Base-by-base conservation (phyloP, 1,140 invertebrate species). In the Diabrotica undecimpunctata region DNA sequence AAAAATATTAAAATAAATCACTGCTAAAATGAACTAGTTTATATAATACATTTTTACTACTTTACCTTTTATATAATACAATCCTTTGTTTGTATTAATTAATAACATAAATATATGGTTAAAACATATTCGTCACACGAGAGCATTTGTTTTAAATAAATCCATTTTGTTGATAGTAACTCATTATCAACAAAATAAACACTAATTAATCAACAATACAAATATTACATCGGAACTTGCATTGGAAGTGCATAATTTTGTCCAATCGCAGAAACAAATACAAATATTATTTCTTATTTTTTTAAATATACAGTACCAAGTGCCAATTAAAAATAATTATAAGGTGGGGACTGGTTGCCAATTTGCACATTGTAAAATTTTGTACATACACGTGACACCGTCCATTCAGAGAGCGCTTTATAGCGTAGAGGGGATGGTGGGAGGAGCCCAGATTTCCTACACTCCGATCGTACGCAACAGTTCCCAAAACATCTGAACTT, bases 291-390 rank as follows among this genome's bases (percentile, higher is more conserved):
- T 46, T 46, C 41, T 46, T 46, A 46, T n/a, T 46, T 46, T 25
- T 46, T 8, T n/a, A 57, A 57, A 57, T 36, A 57, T 11, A 38
- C 55, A 57, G 55, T 46, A 46, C 55, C 35, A 61, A 61, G 59
- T 61, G 46, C n/a, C 59, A 41, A 61, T 61, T 61, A 61, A 62
- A 59, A 64, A 57, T 64, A 64, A 64, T 64, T 64, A 64, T 39
- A 57, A 55, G 62, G 62, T 64, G 62, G 62, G 62, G 55, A 64
- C 55, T n/a, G 8, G 46, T 58, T 54, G 8, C 58, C 67, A 69
- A 62, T 72, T 72, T 67, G 71, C 71, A 74, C 73, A 64, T 74
- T 74, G 73, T 71, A 70, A 66, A 73, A 70, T 70, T 73, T 72
- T 65, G 66, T 70, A 58, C 68, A 69, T 69, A 56, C 73, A 74